These are phyloP conservation scores for Tuberolachnus salignus DNA, from an alignment of 2,888 invertebrate genomes.

Conservation along the genomic window DNA sequence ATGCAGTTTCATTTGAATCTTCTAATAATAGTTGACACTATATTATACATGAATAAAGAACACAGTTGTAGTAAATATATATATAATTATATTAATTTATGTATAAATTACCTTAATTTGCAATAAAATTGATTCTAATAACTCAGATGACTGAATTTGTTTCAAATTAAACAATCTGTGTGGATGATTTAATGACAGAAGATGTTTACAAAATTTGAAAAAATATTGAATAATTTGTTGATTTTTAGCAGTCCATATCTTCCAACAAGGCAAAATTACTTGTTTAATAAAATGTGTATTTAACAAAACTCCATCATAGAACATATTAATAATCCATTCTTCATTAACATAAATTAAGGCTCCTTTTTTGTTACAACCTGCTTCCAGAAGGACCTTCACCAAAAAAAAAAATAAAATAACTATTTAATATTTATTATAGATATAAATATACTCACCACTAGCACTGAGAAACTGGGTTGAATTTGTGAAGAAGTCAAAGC, in stretches of 20 bases:
- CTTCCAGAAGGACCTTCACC: slow-evolving; percentile 42
- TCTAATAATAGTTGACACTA: slow-evolving; percentile 51
- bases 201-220: slow-evolving; percentile 54
- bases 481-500: slow-evolving; percentile 53
- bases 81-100: neutral
- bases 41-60: neutral
- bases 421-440: neutral
- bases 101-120: slow-evolving; percentile 38
- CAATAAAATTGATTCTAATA: slow-evolving; percentile 48
- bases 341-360: slow-evolving; percentile 37
- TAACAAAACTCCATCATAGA: slow-evolving; percentile 51
- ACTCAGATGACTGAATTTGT: slow-evolving; percentile 49
- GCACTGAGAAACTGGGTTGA: slow-evolving; percentile 44
- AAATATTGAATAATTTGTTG: slow-evolving; percentile 39
- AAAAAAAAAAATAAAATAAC: neutral
- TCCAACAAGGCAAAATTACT: slow-evolving; percentile 51
- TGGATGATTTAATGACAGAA: slow-evolving; percentile 43
- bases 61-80: neutral
- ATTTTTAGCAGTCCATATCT: slow-evolving; percentile 42
- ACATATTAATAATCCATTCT: slow-evolving; percentile 50
- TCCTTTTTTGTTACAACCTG: slow-evolving; percentile 52
- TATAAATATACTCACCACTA: slow-evolving; percentile 40
- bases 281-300: slow-evolving; percentile 50
- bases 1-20: slow-evolving; percentile 48
- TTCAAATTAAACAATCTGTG: slow-evolving; percentile 49